These are phyloP conservation scores for Ginglymostoma cirratum DNA, from an alignment of 2,113 vertebrate species.

Conservation along the genomic window DNA sequence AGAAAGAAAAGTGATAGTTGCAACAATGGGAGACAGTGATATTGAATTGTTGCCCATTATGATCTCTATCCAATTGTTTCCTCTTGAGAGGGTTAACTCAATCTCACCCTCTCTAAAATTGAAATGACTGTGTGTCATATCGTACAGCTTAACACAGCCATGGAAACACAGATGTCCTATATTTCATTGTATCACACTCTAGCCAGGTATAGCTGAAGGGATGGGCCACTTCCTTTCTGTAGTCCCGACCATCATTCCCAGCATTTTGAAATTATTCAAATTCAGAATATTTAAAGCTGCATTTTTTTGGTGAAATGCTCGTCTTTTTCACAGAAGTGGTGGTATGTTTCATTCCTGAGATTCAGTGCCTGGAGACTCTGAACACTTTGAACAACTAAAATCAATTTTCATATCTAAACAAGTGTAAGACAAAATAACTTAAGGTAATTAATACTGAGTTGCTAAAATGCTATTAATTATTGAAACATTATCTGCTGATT, in stretches of 20 bases:
- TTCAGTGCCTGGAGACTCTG: slow-evolving; percentile 19
- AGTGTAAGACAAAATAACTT: not conserved
- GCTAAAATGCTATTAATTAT: not conserved
- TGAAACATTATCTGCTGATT: not conserved
- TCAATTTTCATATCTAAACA: not conserved
- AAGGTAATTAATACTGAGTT: slow-evolving; percentile 10
- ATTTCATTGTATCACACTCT: not conserved
- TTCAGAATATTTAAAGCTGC: not conserved
- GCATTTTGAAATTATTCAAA: not conserved
- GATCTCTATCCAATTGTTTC: not conserved
- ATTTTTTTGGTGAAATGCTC: not conserved
- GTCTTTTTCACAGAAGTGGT: not conserved
- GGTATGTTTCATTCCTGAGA: slow-evolving; percentile 33
- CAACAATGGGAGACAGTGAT: not conserved
- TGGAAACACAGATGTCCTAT: not conserved
- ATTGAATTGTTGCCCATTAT: not conserved
- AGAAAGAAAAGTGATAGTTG: not conserved
- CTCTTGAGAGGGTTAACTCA: not conserved
- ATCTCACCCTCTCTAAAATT: no score
- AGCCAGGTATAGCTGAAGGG: not conserved
- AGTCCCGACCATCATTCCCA: not conserved
- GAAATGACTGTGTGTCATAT: not conserved
- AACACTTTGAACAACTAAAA: not conserved
- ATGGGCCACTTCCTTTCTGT: not conserved
- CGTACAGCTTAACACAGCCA: not conserved